A percentile compares a stretch with the other conserved stretches of the same genome.
phyloP scores from a whole-genome alignment of 2,888 invertebrate genomes.

The Mellilla xanthometata region DNA sequence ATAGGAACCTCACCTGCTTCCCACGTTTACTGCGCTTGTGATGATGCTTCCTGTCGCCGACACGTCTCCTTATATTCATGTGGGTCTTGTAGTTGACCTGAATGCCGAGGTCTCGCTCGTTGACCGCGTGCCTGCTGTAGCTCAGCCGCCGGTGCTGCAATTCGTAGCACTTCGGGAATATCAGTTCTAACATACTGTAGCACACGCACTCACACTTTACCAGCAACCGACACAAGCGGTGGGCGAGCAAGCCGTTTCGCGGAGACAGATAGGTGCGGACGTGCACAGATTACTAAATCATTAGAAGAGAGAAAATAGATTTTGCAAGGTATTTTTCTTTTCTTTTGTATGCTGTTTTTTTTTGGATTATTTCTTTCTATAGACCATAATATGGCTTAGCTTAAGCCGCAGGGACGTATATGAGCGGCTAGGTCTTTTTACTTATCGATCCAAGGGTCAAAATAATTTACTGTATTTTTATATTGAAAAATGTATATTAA shows the following conservation, averaged over 20 bases:
- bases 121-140: slow-evolving; percentile 95
- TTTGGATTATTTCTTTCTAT: no score
- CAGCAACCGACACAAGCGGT: slow-evolving; percentile 26
- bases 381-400: no score
- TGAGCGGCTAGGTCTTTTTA: no score
- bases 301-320: neutral
- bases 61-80: slow-evolving; percentile 93
- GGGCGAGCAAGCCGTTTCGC: slow-evolving; percentile 16
- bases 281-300: neutral
- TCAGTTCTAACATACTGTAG: slow-evolving; percentile 23
- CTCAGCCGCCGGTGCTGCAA: slow-evolving; percentile 92
- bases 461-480: no score
- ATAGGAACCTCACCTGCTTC: slow-evolving; percentile 86
- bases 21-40: slow-evolving; percentile 93
- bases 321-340: no score
- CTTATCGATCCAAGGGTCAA: no score
- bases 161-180: slow-evolving; percentile 23
- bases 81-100: slow-evolving; percentile 95
- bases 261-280: slow-evolving; percentile 14
- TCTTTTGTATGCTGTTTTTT: no score
- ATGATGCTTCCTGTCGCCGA: slow-evolving; percentile 92
- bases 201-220: slow-evolving; percentile 6
- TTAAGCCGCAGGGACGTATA: no score
- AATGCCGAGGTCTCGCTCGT: slow-evolving; percentile 93
- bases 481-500: no score